These are phyloP conservation scores for Synergus japonicus DNA, from an alignment of 2,888 invertebrate species.

Conservation along the genomic window DNA sequence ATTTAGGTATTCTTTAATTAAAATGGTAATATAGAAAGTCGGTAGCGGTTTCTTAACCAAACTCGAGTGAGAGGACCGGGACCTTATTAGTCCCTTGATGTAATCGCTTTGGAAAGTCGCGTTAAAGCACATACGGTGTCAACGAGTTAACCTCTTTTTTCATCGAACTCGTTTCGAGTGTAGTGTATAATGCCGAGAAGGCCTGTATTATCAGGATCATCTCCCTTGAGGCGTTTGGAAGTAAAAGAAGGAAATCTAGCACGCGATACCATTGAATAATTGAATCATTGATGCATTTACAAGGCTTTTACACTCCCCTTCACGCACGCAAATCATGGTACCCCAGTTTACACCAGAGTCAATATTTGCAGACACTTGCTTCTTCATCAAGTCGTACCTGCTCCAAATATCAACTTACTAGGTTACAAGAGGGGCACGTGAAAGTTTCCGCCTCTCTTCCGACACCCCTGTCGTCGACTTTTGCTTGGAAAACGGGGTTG, in stretches of 20 bases:
- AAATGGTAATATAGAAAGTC: constrained; percentile 16
- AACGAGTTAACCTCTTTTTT: constrained; percentile 7
- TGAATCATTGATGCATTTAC: background rate
- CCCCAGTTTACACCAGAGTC: constrained; percentile 71
- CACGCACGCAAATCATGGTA: constrained; percentile 52
- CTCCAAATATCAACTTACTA: constrained; percentile 63
- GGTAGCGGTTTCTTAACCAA: constrained; percentile 9
- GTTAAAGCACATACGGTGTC: constrained; percentile 6
- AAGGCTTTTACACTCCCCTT: background rate
- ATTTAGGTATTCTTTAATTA: background rate
- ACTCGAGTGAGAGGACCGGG: background rate
- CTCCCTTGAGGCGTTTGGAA: background rate
- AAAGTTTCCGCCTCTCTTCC: constrained; percentile 22
- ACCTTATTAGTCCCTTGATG: constrained; percentile 9
- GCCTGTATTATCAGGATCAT: background rate
- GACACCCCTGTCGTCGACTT: constrained; percentile 42
- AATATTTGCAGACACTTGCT: constrained; percentile 74
- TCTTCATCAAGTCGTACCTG: constrained; percentile 71
- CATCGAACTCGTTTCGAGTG: background rate
- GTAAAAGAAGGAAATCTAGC: background rate
- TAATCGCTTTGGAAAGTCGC: background rate
- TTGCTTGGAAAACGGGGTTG: constrained; percentile 47
- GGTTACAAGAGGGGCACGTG: constrained; percentile 39
- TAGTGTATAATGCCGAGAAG: background rate
- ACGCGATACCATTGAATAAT: constrained; percentile 8